A percentile compares a stretch with the other conserved stretches of the same genome.
Conservation (phyloP, 2,888 invertebrate species). For the Lochmaea crataegi region DNA sequence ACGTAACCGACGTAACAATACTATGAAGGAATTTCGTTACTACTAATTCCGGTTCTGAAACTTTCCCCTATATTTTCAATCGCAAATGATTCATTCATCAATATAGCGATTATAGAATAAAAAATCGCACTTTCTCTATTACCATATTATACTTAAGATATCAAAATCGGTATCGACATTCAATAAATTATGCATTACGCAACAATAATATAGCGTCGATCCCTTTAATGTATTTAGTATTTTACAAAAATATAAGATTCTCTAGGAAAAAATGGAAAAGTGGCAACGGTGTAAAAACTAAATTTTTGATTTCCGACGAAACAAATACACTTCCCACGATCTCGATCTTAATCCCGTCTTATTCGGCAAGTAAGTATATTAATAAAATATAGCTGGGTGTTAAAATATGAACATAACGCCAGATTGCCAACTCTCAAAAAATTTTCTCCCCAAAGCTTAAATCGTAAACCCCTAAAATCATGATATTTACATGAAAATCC, state of each 20-base stretch:
- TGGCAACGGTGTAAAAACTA: too few relatives aligned
- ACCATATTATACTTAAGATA: background rate
- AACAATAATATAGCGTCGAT: background rate
- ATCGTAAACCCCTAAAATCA: too few relatives aligned
- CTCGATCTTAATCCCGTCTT: too few relatives aligned
- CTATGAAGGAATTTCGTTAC: background rate
- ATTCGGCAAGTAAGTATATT: background rate
- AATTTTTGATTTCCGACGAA: too few relatives aligned
- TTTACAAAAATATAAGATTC: too few relatives aligned
- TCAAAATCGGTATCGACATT: background rate
- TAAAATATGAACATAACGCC: background rate
- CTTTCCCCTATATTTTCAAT: slow-evolving; percentile 1
- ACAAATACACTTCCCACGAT: background rate
- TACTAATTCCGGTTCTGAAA: slow-evolving; percentile 3
- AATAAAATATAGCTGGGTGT: background rate
- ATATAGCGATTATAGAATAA: slow-evolving; percentile 16
- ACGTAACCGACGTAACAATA: too few relatives aligned
- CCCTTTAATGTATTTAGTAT: background rate
- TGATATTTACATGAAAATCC: too few relatives aligned
- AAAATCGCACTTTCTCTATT: slow-evolving; percentile 22
- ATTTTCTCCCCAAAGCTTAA: too few relatives aligned
- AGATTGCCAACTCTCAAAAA: too few relatives aligned
- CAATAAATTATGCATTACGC: background rate
- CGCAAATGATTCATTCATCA: slow-evolving; percentile 18
- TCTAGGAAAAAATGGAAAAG: too few relatives aligned